These are phyloP conservation scores for Morinoia aosen DNA, from an alignment of 2,888 invertebrate species.

Conservation along the genomic window DNA sequence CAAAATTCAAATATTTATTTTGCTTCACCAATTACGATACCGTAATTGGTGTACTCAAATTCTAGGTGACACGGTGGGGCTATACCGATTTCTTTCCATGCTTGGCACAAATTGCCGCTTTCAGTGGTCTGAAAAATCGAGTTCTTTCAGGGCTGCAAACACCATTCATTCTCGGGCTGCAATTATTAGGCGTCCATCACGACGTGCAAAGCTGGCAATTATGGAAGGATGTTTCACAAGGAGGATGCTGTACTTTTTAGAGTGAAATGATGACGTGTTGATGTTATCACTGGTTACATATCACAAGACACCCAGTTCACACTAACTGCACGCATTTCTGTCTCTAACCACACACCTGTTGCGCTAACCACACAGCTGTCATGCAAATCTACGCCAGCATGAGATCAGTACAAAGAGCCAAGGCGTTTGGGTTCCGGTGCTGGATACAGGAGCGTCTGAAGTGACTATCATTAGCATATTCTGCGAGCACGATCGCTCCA, in stretches of 20 bases:
- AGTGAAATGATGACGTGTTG: background rate
- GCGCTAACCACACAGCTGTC: background rate
- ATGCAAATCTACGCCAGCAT: background rate
- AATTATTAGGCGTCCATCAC: background rate
- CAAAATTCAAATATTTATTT: background rate
- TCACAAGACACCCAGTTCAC: background rate
- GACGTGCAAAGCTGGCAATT: background rate
- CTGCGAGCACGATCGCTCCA: background rate
- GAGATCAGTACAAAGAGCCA: background rate
- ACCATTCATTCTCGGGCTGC: background rate
- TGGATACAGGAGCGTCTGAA: background rate
- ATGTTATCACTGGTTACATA: background rate
- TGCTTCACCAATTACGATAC: background rate
- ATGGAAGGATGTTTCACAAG: constrained; percentile 3
- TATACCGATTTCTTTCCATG: background rate
- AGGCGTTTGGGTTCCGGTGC: background rate
- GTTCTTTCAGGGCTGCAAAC: background rate
- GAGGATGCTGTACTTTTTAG: background rate
- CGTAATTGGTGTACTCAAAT: background rate
- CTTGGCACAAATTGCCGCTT: background rate
- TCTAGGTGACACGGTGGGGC: background rate
- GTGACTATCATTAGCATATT: background rate
- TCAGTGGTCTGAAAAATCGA: background rate
- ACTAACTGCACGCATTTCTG: background rate
- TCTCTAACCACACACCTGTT: constrained; percentile 26